These are phyloP conservation scores for Trichacis sp. DNA, from an alignment of 2,888 invertebrate species.

Conservation along the genomic window DNA sequence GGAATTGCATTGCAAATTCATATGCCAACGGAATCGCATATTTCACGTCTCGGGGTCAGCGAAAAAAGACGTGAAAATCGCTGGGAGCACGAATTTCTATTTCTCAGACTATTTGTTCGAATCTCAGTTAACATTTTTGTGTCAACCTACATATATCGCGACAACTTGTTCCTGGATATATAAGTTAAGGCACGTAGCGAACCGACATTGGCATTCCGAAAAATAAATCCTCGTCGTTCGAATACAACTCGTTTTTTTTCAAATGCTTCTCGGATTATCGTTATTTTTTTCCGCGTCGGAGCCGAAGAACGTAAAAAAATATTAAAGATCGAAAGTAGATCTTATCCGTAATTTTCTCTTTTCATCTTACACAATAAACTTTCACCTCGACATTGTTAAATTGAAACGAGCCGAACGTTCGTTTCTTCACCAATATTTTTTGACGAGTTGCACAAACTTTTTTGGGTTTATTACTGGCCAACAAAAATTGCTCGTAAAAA, in stretches of 20 bases:
- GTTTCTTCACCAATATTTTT: not conserved
- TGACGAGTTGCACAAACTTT: no score
- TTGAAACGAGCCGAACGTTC: not conserved
- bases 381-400: conserved; percentile 4
- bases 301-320: not conserved
- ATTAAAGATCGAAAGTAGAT: conserved; percentile 1
- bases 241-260: no score
- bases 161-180: not conserved
- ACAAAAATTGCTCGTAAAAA: no score
- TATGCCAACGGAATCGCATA: conserved; percentile 2
- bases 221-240: not conserved
- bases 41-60: conserved; percentile 3
- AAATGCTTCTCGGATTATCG: not conserved
- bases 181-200: not conserved
- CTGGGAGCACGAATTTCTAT: conserved; percentile 4
- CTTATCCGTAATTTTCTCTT: conserved; percentile 1
- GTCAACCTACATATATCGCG: not conserved
- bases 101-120: not conserved
- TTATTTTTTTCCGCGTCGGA: not conserved
- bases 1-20: not conserved
- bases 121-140: not conserved
- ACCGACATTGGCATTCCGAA: not conserved
- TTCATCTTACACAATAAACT: conserved; percentile 6
- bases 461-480: no score
- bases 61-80: not conserved